phyloP scores from a whole-genome alignment of 30 jellyfish, hydroid and myxozoan species.

The Aurelia sp. region DNA sequence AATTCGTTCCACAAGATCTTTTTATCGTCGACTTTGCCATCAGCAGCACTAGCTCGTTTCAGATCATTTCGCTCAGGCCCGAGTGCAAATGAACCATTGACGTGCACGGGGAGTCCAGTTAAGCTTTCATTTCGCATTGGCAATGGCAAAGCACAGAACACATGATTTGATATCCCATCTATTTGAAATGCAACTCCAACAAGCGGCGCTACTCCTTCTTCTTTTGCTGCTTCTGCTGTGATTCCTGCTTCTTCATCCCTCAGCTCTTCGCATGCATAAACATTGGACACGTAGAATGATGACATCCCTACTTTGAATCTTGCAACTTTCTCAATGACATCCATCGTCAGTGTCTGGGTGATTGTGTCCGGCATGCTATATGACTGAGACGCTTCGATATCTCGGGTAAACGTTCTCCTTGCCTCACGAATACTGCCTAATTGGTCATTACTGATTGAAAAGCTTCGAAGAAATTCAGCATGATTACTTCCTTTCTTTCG shows the following conservation, averaged over 20 bases:
- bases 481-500: too few species aligned
- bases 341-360: too few species aligned
- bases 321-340: too few species aligned
- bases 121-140: constrained; percentile 32
- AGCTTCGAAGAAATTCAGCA: too few species aligned
- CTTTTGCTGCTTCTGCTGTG: constrained; percentile 4
- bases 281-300: background rate
- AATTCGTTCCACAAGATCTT: constrained; percentile 47
- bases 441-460: too few species aligned
- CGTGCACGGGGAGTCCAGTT: constrained; percentile 80
- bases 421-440: too few species aligned
- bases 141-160: constrained; percentile 70
- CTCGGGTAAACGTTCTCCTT: too few species aligned
- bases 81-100: constrained; percentile 75
- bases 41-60: constrained; percentile 51
- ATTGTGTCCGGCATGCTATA: too few species aligned
- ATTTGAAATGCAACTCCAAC: constrained; percentile 59
- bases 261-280: constrained; percentile 13
- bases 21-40: constrained; percentile 35
- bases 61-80: constrained; percentile 65
- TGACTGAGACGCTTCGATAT: too few species aligned
- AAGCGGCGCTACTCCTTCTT: constrained; percentile 41
- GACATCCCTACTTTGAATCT: too few species aligned
- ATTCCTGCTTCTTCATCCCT: constrained; percentile 1
- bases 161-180: constrained; percentile 32